phyloP scores from a whole-genome alignment of 2,888 invertebrate genomes.

The Folsomia candida region DNA sequence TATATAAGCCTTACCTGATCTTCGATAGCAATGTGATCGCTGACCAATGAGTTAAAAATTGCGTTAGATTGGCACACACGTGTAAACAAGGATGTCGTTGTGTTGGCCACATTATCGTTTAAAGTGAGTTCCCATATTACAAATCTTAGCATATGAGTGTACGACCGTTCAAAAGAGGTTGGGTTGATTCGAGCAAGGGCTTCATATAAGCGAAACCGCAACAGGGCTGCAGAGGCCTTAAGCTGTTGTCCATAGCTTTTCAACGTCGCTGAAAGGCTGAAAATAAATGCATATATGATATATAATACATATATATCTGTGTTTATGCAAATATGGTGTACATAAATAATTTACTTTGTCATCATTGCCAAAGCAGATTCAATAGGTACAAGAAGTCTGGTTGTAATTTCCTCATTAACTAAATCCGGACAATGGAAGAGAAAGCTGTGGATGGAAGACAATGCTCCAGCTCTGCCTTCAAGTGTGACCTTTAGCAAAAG shows the following conservation, averaged over 20 bases:
- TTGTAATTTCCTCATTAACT: slow-evolving; percentile 85
- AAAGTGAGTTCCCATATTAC: slow-evolving; percentile 92
- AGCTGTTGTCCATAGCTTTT: slow-evolving; percentile 87
- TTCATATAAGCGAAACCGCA: slow-evolving; percentile 87
- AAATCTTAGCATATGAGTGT: slow-evolving; percentile 61
- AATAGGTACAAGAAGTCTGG: slow-evolving; percentile 83
- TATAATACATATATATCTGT: not conserved
- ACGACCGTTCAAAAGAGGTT: slow-evolving; percentile 72
- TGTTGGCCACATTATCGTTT: slow-evolving; percentile 88
- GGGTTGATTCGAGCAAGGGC: slow-evolving; percentile 75
- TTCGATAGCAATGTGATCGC: slow-evolving; percentile 93
- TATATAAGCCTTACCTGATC: slow-evolving; percentile 87
- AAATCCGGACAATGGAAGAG: slow-evolving; percentile 85
- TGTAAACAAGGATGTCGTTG: slow-evolving; percentile 77
- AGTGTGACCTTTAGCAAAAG: slow-evolving; percentile 91
- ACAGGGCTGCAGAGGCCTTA: slow-evolving; percentile 91
- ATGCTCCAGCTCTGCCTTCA: slow-evolving; percentile 92
- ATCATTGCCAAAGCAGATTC: slow-evolving; percentile 94
- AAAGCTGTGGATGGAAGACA: slow-evolving; percentile 93
- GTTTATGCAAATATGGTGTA: not conserved
- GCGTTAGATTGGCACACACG: slow-evolving; percentile 68
- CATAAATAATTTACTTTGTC: slow-evolving; percentile 74
- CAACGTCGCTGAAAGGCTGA: slow-evolving; percentile 76
- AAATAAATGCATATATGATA: slow-evolving; percentile 51
- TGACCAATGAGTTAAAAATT: slow-evolving; percentile 85